Evolutionary conservation across 2,888 invertebrate genomes (phyloP), one percentile per base, ranked within the genome.

Genomic region (Urechis unicinctus): DNA sequence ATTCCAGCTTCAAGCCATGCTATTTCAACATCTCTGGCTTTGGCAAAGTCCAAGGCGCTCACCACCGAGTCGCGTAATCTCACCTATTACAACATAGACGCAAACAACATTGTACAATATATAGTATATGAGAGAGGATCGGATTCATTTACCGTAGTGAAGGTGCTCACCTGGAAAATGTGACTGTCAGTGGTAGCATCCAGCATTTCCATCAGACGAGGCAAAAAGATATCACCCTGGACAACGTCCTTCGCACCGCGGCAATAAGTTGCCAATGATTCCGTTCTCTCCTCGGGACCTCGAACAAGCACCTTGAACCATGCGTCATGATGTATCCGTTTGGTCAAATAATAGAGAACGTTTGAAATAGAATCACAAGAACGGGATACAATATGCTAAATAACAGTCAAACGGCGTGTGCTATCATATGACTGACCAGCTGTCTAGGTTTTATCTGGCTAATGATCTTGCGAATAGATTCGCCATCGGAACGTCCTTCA

Each of bases 171-270:
- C 83, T 97, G 97, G 78, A 94, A 97, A 67, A 98, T 98, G 70
- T 96, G 92, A 0, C 93, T 92, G 79, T 98, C 97, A 0, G 94
- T 94, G 0, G 98, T 97, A 0, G 92, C 96, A 77, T 98, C 97
- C 2, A 98, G 85, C 0, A 85, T 82, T 68, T 96, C 95, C 0
- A 79, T 76, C 3, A 79, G 59, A 9, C 79, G 80, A 0, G 97
- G 97, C 1, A 88, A 85, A 76, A 91, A 96, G 1, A 97, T 86
- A 63, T 86, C 83, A 1, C 79, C 74, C 58, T 74, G 73, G 4
- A 86, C 86, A 17, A 50, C 82, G 70, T 84, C 84, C 58, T 68
- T 60, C 3, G 64, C 65, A 29, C 84, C 83, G 26, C 72, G 74
- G 58, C 88, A 87, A 70, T 86, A 76, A 3, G 78, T 84, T 17